phyloP scores from a whole-genome alignment of 2,888 invertebrate genomes.

The Rhaphigaster nebulosa region DNA sequence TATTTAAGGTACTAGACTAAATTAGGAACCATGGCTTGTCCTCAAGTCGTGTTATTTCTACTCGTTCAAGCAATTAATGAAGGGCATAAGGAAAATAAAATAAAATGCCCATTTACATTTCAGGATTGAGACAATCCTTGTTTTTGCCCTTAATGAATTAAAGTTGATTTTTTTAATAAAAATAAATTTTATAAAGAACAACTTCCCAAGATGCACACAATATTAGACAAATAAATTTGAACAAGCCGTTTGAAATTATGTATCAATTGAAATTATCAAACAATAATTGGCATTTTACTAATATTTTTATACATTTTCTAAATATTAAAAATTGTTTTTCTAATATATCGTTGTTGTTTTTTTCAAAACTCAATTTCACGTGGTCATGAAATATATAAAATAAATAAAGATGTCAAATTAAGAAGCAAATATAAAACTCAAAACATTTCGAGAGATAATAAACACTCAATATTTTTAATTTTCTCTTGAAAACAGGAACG shows the following conservation, averaged over 20 bases:
- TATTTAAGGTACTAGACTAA: no score
- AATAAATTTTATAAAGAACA: no score
- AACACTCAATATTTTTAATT: background rate
- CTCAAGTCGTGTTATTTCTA: no score
- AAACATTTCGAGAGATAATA: background rate
- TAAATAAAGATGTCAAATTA: background rate
- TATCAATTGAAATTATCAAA: background rate
- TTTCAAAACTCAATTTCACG: background rate
- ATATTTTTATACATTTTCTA: background rate
- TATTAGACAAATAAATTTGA: background rate
- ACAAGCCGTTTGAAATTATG: background rate
- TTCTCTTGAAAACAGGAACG: background rate
- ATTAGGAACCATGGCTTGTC: no score
- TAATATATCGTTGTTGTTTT: background rate
- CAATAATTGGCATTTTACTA: background rate
- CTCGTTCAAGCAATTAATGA: no score
- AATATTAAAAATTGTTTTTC: background rate
- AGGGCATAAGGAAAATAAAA: no score
- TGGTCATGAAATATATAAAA: background rate
- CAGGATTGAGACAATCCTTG: no score
- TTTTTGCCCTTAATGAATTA: no score
- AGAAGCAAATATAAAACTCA: background rate
- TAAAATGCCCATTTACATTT: no score
- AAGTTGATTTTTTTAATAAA: no score
- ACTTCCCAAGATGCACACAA: no score